Base-by-base conservation (phyloP, 2,888 invertebrate genomes). In the Achlya flavicornis region DNA sequence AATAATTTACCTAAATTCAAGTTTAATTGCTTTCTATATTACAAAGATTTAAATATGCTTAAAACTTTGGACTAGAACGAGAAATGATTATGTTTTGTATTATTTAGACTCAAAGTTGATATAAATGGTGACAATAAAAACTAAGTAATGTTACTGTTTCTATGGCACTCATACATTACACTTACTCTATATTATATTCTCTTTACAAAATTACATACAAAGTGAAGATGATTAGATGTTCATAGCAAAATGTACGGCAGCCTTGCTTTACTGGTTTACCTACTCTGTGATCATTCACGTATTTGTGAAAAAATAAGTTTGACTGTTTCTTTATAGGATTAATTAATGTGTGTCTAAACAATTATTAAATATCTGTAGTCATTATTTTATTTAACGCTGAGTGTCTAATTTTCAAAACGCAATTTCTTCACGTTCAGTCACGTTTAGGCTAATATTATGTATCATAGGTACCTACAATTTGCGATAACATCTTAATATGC, bases 31-130 rank as follows among this genome's bases (percentile, higher is more conserved):
- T 58, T 43, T 26, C 41, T 60, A 41, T 41, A 58, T 61, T 62
- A 63, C 53, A 62, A 19, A 57, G 35, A 43, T 63, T 68, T 48
- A 46, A 65, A 57, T 64, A 62, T 57, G 62, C 62, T 61, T 26
- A 41, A 63, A 53, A 57, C 14, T 43, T 43, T 43, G 60, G 41
- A 60, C 60, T 60, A 60, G 60, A 60, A 38, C 16, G 16, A 38
- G 26, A 43, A 58, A 60, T 19, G 41, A 11, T 41, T 19, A 19
- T 59, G 38, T 58, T 35, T 38, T 10, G 35, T 33, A 14, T 58
- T 8, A 58, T 38, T 58, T 16, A 38, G 38, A n/a, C 35, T 48
- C 16, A 48, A 16, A 16, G 6, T 48, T 48, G 16, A 48, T 16
- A n/a, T n/a, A n/a, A n/a, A n/a, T 5, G 11, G 48, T 43, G 48